Evolutionary conservation across 2,888 invertebrate species (phyloP).

Genomic region (Pyrrhia umbra): DNA sequence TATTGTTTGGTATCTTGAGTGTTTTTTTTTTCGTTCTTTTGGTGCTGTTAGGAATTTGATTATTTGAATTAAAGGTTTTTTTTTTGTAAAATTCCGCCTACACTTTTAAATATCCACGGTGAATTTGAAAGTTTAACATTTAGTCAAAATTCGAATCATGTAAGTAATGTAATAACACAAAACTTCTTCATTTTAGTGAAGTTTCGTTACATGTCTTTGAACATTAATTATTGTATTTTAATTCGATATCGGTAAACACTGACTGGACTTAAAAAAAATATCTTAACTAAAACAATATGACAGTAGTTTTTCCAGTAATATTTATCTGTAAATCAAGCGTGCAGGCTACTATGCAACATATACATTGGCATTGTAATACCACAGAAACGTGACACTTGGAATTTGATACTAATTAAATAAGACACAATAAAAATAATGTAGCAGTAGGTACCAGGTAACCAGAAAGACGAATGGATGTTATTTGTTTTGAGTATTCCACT

Average conservation of each 20-base stretch:
- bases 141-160: too few species aligned
- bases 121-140: too few species aligned
- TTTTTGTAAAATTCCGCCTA: not conserved
- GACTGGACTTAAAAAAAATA: too few species aligned
- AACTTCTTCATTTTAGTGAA: too few species aligned
- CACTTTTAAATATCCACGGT: too few species aligned
- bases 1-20: slow-evolving; percentile 30
- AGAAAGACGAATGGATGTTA: not conserved
- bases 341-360: slow-evolving; percentile 4
- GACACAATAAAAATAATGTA: not conserved
- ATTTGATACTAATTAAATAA: slow-evolving; percentile 13
- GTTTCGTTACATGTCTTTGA: too few species aligned
- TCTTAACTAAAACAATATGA: too few species aligned
- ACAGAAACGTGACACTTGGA: slow-evolving; percentile 17
- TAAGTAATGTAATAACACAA: too few species aligned
- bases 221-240: too few species aligned
- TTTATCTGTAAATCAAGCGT: not conserved
- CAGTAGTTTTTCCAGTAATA: not conserved
- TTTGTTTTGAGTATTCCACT: not conserved
- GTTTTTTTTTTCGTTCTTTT: slow-evolving; percentile 2
- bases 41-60: not conserved
- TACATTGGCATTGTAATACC: slow-evolving; percentile 18
- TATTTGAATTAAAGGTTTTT: not conserved
- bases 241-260: too few species aligned
- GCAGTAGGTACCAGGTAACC: too few species aligned